Base-by-base conservation (phyloP, 2,113 vertebrate species). In the Panthera uncia region DNA sequence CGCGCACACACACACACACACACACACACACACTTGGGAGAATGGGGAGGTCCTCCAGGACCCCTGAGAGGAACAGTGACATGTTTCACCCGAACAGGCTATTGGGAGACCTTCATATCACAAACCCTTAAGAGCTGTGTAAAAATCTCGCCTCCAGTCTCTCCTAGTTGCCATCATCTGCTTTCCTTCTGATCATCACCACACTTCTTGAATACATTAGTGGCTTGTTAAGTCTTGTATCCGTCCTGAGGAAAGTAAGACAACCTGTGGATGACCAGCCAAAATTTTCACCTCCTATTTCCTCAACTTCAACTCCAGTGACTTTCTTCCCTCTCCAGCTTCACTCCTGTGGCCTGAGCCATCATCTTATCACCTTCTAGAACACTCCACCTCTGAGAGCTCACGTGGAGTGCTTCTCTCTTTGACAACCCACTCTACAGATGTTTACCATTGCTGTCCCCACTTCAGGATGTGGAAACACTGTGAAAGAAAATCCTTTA, bases 1-100 rank as follows among this genome's bases (percentile, higher is more conserved):
- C n/a, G 0, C 14, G 29, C 11, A 3, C 15, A 19, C 3, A 15
- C 12, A 38, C 23, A 11, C 9, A 15, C 41, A n/a, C 15, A 19
- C 3, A 15, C 12, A 38, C 23, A 11, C 9, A 15, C 41, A n/a
- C 31, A 45, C 13, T 48, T 21, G 52, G 52, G n/a, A 41, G 10
- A 4, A 5, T 23, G 7, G 18, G 76, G 73, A 71, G 45, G 5
- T 21, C 31, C 48, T 65, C 68, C 12, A 69, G 27, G 71, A 50
- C 0, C 21, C 19, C 29, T 78, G 61, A 48, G 48, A 76, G 25
- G 13, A 81, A 33, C 8, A 93, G 36, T 9, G 45, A 80, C 38
- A 61, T 41, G 31, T 69, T 79, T 78, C 82, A n/a, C 23, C 50
- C 45, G 6, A 48, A 71, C 41, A 13, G 41, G 5, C 36, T 76